phyloP scores from a whole-genome alignment of 2,888 invertebrate species.

The Oligia fasciuncula region DNA sequence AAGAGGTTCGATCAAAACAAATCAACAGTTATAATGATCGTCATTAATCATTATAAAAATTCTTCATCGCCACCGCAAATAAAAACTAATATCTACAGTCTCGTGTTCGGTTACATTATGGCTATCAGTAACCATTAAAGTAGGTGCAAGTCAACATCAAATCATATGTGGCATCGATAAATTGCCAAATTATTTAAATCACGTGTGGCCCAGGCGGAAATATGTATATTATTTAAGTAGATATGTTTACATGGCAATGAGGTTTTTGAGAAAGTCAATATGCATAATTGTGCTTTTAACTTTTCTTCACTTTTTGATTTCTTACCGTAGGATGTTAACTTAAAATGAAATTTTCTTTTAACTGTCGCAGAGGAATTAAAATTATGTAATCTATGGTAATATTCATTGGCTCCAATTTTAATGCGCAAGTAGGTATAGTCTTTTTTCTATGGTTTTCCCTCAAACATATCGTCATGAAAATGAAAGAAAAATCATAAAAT shows the following conservation, averaged over 20 bases:
- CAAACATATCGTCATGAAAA: background rate
- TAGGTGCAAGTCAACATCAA: slow-evolving; percentile 75
- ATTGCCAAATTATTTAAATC: slow-evolving; percentile 84
- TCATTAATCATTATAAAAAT: slow-evolving; percentile 79
- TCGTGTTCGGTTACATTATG: slow-evolving; percentile 73
- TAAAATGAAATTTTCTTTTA: background rate
- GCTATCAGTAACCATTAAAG: slow-evolving; percentile 68
- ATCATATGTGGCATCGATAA: slow-evolving; percentile 79
- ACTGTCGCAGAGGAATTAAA: background rate
- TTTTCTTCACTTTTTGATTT: slow-evolving; percentile 44
- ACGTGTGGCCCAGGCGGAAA: slow-evolving; percentile 71
- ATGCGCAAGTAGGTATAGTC: no score
- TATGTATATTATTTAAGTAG: slow-evolving; percentile 62
- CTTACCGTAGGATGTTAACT: slow-evolving; percentile 2
- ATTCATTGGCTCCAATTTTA: background rate
- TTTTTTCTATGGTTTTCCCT: background rate
- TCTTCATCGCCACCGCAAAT: slow-evolving; percentile 75
- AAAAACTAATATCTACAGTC: slow-evolving; percentile 73
- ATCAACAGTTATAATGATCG: slow-evolving; percentile 77
- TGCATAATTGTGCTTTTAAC: slow-evolving; percentile 56
- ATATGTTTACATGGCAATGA: slow-evolving; percentile 63
- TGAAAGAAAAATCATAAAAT: no score
- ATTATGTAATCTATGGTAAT: background rate
- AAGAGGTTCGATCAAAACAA: slow-evolving; percentile 77
- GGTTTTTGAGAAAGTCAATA: slow-evolving; percentile 64